Evolutionary conservation across 2,888 invertebrate species (phyloP).

Genomic region (Mythimna vitellina): DNA sequence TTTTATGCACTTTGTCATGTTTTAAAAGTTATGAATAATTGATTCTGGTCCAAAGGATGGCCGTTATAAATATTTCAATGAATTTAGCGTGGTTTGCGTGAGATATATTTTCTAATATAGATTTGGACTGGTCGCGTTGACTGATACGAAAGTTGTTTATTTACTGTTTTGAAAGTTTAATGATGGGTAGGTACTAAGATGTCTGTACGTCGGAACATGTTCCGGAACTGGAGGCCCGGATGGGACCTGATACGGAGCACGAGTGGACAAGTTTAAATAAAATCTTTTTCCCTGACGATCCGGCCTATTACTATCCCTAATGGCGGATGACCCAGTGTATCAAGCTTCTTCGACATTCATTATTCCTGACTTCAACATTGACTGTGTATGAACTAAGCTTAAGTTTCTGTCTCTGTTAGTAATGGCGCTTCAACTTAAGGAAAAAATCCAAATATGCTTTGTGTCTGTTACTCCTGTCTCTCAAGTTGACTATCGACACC

Average conservation of each 20-base stretch:
- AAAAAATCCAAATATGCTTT: background rate
- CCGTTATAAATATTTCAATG: constrained; percentile 32
- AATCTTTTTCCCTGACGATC: background rate
- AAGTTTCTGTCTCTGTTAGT: background rate
- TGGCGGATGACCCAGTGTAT: background rate
- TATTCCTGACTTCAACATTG: background rate
- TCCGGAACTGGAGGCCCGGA: background rate
- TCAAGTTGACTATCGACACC: constrained; percentile 1
- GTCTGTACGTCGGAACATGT: background rate
- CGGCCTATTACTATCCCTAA: too few species aligned
- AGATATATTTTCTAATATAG: constrained; percentile 12
- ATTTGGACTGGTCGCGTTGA: background rate
- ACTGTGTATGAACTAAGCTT: background rate
- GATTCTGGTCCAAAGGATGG: background rate
- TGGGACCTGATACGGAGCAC: background rate
- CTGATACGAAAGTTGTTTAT: constrained; percentile 1
- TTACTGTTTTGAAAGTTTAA: constrained; percentile 2
- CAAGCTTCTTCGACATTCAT: background rate
- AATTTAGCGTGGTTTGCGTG: background rate
- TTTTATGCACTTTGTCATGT: constrained; percentile 9
- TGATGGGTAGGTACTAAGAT: background rate
- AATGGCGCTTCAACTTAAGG: background rate
- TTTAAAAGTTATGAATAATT: constrained; percentile 27
- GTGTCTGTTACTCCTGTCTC: background rate
- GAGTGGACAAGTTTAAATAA: background rate